phyloP scores from a whole-genome alignment of 2,113 vertebrate species.

The Gallinago undulata region DNA sequence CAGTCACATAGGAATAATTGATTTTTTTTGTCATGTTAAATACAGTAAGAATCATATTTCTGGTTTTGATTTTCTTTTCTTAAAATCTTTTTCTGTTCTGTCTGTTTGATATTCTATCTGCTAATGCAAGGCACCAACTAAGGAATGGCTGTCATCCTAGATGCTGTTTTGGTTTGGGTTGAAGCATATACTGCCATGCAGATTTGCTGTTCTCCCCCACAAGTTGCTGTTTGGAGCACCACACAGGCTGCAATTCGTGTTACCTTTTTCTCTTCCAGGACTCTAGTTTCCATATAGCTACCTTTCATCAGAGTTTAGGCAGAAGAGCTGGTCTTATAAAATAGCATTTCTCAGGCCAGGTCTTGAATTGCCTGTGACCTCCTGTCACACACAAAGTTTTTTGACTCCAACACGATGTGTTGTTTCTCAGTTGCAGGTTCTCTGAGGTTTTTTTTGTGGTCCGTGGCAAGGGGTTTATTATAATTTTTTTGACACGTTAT shows the following conservation, averaged over 20 bases:
- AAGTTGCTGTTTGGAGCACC: neutral
- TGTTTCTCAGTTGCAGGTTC: neutral
- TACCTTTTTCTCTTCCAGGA: neutral
- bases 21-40: neutral
- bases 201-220: neutral
- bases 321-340: neutral
- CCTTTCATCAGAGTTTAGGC: neutral
- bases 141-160: conserved; percentile 4
- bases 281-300: neutral
- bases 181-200: neutral
- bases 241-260: neutral
- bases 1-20: neutral
- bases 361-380: neutral
- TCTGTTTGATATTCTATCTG: neutral
- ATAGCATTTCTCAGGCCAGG: neutral
- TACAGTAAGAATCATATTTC: neutral
- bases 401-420: neutral
- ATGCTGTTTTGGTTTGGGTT: neutral
- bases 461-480: neutral
- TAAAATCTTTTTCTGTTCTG: neutral
- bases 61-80: neutral
- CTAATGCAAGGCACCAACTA: neutral
- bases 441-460: neutral
- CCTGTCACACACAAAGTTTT: neutral
- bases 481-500: neutral